These are phyloP conservation scores for Tipula vernalis DNA, from an alignment of 2,888 invertebrate genomes.

Conservation along the genomic window DNA sequence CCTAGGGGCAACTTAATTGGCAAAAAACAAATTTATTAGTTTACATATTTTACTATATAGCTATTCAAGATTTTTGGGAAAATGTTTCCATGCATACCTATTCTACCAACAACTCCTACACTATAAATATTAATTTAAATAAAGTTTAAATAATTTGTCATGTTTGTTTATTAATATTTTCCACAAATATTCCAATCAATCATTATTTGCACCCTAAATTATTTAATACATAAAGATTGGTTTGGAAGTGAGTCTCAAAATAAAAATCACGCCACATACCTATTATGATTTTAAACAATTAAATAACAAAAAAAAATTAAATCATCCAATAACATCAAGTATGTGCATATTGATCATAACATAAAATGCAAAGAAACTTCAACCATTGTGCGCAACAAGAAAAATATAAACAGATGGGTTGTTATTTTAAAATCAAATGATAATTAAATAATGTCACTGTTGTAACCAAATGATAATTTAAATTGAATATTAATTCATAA, in stretches of 20 bases:
- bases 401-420: not conserved
- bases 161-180: not conserved
- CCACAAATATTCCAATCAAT: not conserved
- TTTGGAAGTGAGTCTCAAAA: not conserved
- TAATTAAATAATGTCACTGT: not conserved
- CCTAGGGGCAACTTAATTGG: no score
- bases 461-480: not conserved
- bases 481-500: not conserved
- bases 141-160: not conserved
- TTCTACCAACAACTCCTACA: not conserved
- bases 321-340: not conserved
- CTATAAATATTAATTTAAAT: not conserved
- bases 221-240: not conserved
- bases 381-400: not conserved
- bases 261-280: not conserved
- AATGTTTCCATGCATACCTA: not conserved
- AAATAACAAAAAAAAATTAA: not conserved
- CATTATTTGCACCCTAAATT: not conserved
- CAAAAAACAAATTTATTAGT: no score
- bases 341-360: not conserved
- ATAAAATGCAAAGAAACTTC: not conserved
- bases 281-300: not conserved
- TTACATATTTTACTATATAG: no score
- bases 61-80: no score
- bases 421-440: not conserved